phyloP scores from a whole-genome alignment of 2,888 invertebrate species.

The Eugnorisma glareosa region DNA sequence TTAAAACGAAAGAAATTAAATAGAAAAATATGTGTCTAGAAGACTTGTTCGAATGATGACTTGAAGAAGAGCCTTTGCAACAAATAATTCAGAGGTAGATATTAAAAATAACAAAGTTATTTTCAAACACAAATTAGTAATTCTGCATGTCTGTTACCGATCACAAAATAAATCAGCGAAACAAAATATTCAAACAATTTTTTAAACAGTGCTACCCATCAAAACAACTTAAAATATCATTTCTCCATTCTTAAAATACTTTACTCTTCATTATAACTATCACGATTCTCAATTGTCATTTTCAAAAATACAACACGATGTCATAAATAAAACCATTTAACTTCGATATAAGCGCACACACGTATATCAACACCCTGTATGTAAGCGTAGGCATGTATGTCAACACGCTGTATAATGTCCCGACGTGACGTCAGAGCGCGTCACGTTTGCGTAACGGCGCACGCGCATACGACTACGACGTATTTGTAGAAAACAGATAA shows the following conservation, averaged over 20 bases:
- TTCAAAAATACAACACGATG: conserved; percentile 18
- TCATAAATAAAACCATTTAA: conserved; percentile 59
- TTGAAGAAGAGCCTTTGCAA: not conserved
- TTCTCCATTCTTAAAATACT: conserved; percentile 42
- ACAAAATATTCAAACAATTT: conserved; percentile 13
- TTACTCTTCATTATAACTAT: conserved; percentile 37
- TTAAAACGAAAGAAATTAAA: too few relatives aligned
- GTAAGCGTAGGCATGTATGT: conserved; percentile 50
- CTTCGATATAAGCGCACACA: conserved; percentile 43
- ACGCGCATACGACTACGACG: conserved; percentile 62
- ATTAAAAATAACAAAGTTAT: not conserved
- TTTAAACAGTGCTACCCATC: conserved; percentile 22
- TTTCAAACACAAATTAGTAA: not conserved
- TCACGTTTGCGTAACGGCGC: conserved; percentile 84
- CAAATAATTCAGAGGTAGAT: not conserved
- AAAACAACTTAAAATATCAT: conserved; percentile 29
- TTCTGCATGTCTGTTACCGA: conserved; percentile 18
- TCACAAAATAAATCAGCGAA: not conserved
- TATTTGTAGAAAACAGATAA: conserved; percentile 51
- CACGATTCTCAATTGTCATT: conserved; percentile 27
- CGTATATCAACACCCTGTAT: conserved; percentile 59
- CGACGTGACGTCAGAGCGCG: conserved; percentile 81
- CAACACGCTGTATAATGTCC: conserved; percentile 63
- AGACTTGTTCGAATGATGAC: not conserved
- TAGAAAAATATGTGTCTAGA: not conserved